phyloP scores from a whole-genome alignment of 1,140 invertebrate genomes.

The Tachypleus tridentatus region DNA sequence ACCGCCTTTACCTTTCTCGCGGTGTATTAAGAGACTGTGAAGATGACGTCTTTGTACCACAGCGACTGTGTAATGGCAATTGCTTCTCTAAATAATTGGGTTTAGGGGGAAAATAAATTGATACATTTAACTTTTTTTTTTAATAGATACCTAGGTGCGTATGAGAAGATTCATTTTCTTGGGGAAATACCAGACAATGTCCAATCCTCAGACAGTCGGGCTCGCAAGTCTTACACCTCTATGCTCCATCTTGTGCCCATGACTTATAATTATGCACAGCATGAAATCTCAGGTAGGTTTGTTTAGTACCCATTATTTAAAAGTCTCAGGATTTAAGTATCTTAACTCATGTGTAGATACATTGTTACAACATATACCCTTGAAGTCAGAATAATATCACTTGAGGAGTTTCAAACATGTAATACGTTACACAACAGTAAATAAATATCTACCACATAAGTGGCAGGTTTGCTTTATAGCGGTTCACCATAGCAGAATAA shows the following conservation, averaged over 20 bases:
- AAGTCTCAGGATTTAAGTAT: not conserved
- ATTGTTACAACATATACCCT: not conserved
- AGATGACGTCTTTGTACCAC: no score
- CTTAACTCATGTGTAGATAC: constrained; percentile 1
- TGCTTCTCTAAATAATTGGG: no score
- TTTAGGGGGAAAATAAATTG: no score
- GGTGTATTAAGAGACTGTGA: no score
- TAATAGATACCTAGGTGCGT: constrained; percentile 62
- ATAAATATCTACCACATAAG: no score
- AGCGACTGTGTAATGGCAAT: no score
- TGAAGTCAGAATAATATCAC: no score
- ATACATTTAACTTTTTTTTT: constrained; percentile 16
- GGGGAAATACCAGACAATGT: constrained; percentile 58
- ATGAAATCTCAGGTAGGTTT: constrained; percentile 55
- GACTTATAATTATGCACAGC: constrained; percentile 68
- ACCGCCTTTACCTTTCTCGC: no score
- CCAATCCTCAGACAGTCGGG: constrained; percentile 56
- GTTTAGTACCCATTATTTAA: constrained; percentile 7
- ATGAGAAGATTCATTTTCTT: constrained; percentile 71
- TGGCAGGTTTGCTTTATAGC: no score
- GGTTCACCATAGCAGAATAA: no score
- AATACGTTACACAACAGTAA: no score
- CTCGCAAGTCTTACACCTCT: constrained; percentile 52
- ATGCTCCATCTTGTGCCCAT: constrained; percentile 58
- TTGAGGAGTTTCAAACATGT: no score